Evolutionary conservation across 2,888 invertebrate genomes (phyloP).

Genomic region (Epinotia bilunana): DNA sequence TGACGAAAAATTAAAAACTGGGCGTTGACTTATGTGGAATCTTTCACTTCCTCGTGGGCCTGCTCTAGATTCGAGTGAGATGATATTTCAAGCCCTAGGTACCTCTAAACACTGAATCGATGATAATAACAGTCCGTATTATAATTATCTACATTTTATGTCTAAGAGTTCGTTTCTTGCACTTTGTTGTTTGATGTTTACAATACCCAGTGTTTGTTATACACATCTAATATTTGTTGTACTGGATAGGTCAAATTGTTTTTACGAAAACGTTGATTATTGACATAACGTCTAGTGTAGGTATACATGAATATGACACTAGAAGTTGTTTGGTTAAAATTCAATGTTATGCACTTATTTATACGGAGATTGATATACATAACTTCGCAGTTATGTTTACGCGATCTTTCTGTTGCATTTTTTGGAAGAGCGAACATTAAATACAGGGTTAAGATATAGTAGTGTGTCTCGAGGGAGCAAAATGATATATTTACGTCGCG

Average conservation of each 20-base stretch:
- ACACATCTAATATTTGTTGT: background rate
- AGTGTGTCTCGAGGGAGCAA: no score
- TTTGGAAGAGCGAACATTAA: no score
- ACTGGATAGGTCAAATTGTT: background rate
- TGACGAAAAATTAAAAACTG: no score
- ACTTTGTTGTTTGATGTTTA: background rate
- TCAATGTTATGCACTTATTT: slow-evolving; percentile 4
- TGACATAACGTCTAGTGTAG: background rate
- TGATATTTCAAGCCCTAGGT: no score
- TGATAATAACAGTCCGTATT: no score
- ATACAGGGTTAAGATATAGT: no score
- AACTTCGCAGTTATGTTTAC: background rate
- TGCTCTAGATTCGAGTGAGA: no score
- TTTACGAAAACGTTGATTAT: background rate
- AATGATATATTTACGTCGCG: no score
- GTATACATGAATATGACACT: background rate
- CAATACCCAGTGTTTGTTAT: slow-evolving; percentile 1
- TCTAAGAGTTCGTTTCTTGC: background rate
- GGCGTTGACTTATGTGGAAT: no score
- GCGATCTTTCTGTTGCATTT: background rate
- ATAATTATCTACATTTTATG: no score
- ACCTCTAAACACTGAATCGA: no score
- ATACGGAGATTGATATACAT: background rate
- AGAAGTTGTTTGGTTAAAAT: background rate
- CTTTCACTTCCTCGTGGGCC: no score